Evolutionary conservation across 2,888 invertebrate genomes (phyloP), one percentile per base, ranked within the genome.

Genomic region (Lasioglossum calceatum): DNA sequence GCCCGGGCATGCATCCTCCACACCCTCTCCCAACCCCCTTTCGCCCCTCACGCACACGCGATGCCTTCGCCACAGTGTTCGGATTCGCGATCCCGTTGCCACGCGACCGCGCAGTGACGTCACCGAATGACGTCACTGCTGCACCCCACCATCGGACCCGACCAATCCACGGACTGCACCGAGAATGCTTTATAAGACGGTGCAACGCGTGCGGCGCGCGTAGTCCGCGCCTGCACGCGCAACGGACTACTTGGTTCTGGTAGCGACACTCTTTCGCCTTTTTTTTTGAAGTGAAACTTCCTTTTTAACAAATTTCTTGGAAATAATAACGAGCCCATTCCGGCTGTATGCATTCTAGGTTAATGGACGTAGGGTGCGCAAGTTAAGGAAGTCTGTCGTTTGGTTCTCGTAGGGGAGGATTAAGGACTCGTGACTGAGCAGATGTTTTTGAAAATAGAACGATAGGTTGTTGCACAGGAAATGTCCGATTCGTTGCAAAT

Each of bases 1-100:
- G 89, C 92, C 92, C 91, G 92, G 92, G 92, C 87, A 88, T 88
- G 91, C 85, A 91, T 88, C 54, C 89, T 79, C 80, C 84, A 50
- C 87, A 71, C 81, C 82, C 70, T 39, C 70, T 70, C 70, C 4
- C 32, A 39, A 23, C 1, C 85, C 83, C 75, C 27, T 32, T 54
- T 47, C 64, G 0, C 42, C 39, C 70, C 77, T 44, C 84, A 82
- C 76, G 83, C 79, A 79, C 85, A 86, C 79, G 80, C 83, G 61
- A 76, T 10, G 36, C 64, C 64, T 64, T 64, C 81, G 50, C 78
- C 78, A 79, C 81, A 77, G 91, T 90, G 88, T 92, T 88, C 92
- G 93, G 93, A 93, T 93, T 93, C 93, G 93, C 92, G 88, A 89
- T 89, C 81, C 84, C 90, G 93, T 93, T 91, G 93, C 92, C 88